Base-by-base conservation (phyloP, 2,113 vertebrate genomes). In the Sphaerodactylus townsendi region DNA sequence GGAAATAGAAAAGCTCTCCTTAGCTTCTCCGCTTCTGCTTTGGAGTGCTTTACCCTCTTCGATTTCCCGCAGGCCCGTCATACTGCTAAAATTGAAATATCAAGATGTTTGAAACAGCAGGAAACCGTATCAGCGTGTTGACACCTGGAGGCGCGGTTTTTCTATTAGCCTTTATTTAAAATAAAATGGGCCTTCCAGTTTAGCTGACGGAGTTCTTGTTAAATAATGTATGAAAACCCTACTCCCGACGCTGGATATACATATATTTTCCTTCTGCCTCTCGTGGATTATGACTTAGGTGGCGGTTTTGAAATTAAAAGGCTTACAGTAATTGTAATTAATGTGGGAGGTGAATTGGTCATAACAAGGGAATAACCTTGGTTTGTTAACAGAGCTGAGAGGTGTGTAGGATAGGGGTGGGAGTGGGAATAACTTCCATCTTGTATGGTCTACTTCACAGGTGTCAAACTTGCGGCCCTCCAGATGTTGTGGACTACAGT, bases 81-180 rank as follows among this genome's bases (percentile, higher is more conserved):
- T 64, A 87, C 92, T 93, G 92, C 91, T 93, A 86, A 95, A 94
- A 95, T 94, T 94, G 94, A 95, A 95, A 95, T 93, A 94, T 95
- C 91, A 93, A 93, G 93, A 94, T 92, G 91, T 93, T 92, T 94
- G 88, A 93, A 92, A 87, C 93, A 91, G 93, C 86, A 91, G 91
- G 92, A 90, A 91, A 90, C 91, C 91, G 86, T 92, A 93, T 93
- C 94, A 89, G 90, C 91, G 92, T 92, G 94, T 93, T 94, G 94
- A 93, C 93, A 93, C 93, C 92, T 93, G 92, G 90, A 93, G 94
- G 91, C 93, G 91, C 91, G 87, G 91, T 94, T 94, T 94, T 94
- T 93, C 92, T 93, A 93, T 94, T 94, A 93, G 92, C 92, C 93
- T 95, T 95, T 92, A 92, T 73, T 93, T 92, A 86, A 93, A 84